Evolutionary conservation across 2,113 vertebrate species (phyloP).

Genomic region (Rissa tridactyla): DNA sequence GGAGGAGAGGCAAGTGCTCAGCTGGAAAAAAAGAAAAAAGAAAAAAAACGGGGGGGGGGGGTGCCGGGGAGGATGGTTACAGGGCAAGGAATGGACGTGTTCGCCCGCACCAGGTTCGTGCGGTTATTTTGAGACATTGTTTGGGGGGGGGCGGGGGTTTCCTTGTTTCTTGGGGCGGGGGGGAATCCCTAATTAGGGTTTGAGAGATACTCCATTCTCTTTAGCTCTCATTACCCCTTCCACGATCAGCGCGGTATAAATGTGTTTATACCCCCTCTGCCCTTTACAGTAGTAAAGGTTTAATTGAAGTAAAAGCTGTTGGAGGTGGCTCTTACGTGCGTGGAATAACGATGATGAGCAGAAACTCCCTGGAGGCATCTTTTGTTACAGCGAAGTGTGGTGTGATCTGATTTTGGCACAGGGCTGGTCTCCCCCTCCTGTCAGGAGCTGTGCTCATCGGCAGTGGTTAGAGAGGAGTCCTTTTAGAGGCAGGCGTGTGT

Average conservation of each 20-base stretch:
- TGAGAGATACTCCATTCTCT: not conserved
- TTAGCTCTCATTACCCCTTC: not conserved
- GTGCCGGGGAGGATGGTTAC: not conserved
- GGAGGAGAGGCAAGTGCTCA: slow-evolving; percentile 91
- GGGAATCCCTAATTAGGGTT: not conserved
- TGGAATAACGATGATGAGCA: slow-evolving; percentile 5
- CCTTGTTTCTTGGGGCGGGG: not conserved
- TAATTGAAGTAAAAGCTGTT: not conserved
- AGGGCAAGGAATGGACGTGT: not conserved
- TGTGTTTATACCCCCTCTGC: not conserved
- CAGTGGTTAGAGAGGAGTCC: not conserved
- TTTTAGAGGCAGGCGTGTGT: not conserved
- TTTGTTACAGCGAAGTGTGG: slow-evolving; percentile 16
- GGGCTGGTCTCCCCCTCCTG: not conserved
- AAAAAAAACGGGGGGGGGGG: not conserved
- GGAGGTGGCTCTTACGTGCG: slow-evolving; percentile 34
- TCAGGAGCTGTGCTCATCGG: not conserved
- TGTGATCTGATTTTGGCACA: slow-evolving; percentile 21
- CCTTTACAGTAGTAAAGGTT: slow-evolving; percentile 5
- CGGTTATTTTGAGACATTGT: not conserved
- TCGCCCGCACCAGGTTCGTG: not conserved
- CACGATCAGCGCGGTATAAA: rapidly evolving
- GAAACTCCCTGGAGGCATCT: slow-evolving; percentile 30
- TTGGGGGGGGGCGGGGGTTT: too few relatives aligned
- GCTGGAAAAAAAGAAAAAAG: not conserved